Evolutionary conservation across 2,113 vertebrate genomes (phyloP), one percentile per base, ranked within the genome.

Genomic region (Paedocypris sp.): DNA sequence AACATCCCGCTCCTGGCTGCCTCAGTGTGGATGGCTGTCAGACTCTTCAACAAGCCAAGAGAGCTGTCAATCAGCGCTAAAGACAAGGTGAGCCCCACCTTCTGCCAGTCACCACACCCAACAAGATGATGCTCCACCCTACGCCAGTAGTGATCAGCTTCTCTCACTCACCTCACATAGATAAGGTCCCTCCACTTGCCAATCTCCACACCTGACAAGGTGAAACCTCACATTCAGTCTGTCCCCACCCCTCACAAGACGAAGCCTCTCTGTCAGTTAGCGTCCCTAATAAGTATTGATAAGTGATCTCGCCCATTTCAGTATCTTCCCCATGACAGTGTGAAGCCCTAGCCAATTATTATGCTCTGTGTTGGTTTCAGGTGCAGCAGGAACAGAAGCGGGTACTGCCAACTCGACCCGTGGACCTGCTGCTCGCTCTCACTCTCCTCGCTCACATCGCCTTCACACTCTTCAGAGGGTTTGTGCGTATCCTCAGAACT

Each of bases 381-480:
- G 71, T 91, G 1, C 73, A 64, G 0, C 62, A 42, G 1, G 88
- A 87, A 18, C 94, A 96, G 47, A 67, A 58, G 31, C 91, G 83
- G 54, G 2, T 45, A 1, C 76, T 95, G 3, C 22, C 88, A 25
- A 79, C 59, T 59, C 87, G 93, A 3, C 93, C 91, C 0, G 4
- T 64, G 4, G 93, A 97, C 59, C 3, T 88, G 74, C 75, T 71
- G 4, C 75, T 98, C 5, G 5, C 86, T 4, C 10, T 85, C 1
- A 28, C 83, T 42, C 75, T 91, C 29, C 13, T 86, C 7, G 78
- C 79, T 19, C 70, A 75, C 0, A 75, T 80, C 0, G 65, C 60
- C 4, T 91, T 93, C 81, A 87, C 82, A 1, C 74, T 89, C 32
- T 96, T 97, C 79, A 85, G 93, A 69, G 94, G 91, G 7, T 74